phyloP scores from a whole-genome alignment of 2,888 invertebrate species.

The Pemphredon lugubris region DNA sequence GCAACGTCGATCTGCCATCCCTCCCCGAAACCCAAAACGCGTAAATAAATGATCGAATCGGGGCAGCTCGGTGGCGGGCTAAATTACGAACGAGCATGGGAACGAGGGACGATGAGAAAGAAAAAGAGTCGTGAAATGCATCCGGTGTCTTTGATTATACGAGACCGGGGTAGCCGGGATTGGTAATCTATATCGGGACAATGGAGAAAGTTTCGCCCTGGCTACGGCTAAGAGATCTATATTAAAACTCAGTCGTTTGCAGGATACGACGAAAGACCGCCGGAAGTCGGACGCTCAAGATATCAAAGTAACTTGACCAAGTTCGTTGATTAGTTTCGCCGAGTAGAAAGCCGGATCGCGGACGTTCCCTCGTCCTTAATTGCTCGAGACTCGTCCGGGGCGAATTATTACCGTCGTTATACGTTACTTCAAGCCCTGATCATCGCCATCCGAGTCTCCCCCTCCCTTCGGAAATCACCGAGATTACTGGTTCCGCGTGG shows the following conservation, averaged over 20 bases:
- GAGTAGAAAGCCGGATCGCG: constrained; percentile 54
- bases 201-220: constrained; percentile 63
- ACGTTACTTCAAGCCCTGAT: constrained; percentile 40
- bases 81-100: constrained; percentile 4
- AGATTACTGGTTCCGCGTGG: too few species aligned
- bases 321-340: constrained; percentile 66
- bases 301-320: constrained; percentile 62
- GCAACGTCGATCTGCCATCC: too few species aligned
- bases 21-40: constrained; percentile 11
- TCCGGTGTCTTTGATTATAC: constrained; percentile 47
- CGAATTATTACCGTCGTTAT: constrained; percentile 51
- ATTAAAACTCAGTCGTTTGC: constrained; percentile 59
- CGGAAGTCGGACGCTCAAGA: constrained; percentile 59
- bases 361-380: constrained; percentile 52
- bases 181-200: constrained; percentile 54
- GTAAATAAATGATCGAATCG: constrained; percentile 27
- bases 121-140: constrained; percentile 48
- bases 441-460: constrained; percentile 2
- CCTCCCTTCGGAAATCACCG: too few species aligned
- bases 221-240: constrained; percentile 54
- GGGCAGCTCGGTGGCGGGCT: constrained; percentile 1
- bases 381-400: constrained; percentile 38
- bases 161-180: constrained; percentile 22
- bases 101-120: constrained; percentile 6
- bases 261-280: constrained; percentile 51